Conservation (phyloP, 2,797 vertebrate species). For the Anguilla megastoma region DNA sequence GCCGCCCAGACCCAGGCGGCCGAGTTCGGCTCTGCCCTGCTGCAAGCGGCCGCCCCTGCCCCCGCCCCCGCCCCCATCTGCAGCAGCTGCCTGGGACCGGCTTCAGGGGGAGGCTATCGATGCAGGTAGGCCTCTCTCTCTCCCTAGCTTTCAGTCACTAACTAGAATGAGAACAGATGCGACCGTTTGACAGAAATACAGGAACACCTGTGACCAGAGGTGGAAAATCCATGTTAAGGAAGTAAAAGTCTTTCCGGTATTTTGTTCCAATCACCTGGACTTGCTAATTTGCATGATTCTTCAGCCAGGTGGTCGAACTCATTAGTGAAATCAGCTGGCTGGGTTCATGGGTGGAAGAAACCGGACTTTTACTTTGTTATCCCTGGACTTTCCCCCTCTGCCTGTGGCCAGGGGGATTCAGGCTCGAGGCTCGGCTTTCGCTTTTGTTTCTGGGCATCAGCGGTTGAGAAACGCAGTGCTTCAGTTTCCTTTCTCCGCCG, state of each 20-base stretch:
- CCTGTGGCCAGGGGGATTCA: no score
- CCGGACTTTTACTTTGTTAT: no score
- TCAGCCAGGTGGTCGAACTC: no score
- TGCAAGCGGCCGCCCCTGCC: constrained; percentile 53
- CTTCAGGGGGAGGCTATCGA: constrained; percentile 90
- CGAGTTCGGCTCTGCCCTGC: constrained; percentile 59
- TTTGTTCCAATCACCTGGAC: neutral
- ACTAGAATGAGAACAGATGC: neutral
- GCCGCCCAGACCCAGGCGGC: constrained; percentile 59
- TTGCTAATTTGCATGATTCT: no score
- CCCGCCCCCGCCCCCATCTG: constrained; percentile 61
- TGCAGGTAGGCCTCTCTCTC: constrained; percentile 79
- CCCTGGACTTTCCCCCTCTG: neutral
- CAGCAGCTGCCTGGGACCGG: constrained; percentile 84
- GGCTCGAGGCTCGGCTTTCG: no score
- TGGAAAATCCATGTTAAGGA: neutral
- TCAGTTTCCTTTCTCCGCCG: no score
- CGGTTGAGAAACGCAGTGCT: neutral
- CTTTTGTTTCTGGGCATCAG: no score
- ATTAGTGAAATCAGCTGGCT: no score
- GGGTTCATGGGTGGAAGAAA: no score
- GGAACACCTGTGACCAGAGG: no score
- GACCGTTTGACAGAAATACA: neutral
- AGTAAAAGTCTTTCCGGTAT: no score
- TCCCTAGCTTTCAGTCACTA: neutral